Evolutionary conservation across 2,797 vertebrate species (phyloP), one percentile per base, ranked within the genome.

Genomic region (Sandelia bainsii): DNA sequence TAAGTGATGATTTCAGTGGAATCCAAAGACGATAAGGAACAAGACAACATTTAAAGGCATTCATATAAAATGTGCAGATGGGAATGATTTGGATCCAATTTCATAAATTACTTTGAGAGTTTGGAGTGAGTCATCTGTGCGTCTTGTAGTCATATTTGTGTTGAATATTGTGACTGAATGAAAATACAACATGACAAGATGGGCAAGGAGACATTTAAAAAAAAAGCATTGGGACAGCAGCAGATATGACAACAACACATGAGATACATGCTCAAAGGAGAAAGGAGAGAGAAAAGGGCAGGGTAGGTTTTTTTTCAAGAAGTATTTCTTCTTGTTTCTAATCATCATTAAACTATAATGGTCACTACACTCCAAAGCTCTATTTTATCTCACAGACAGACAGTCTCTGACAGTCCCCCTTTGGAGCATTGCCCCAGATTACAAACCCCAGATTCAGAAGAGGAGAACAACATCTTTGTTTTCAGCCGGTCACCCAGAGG

Each of bases 341-440:
- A 62, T 75, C 74, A 77, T 49, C 53, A 37, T 75, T 77, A 64
- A 81, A 75, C 69, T 68, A 20, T 37, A 72, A 39, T 45, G 60
- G 63, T 54, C 65, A 46, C 56, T 78, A 76, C 51, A 25, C 48
- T 69, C 64, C 54, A 66, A 53, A 62, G 45, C 60, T 65, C 25
- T 51, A 5, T 77, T 84, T 81, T 81, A 85, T 87, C 85, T 82
- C 49, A 27, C 63, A 84, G 74, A 79, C 80, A 76, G 69, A 20
- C 68, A 62, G 66, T 68, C 63, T 74, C 54, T 81, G 66, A 61
- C 68, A 54, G 46, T 56, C 57, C 46, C 69, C 53, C 68, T 69
- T 84, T 87, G 76, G 83, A 82, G 61, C 64, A 22, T 48, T 25
- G 72, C 73, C 80, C 64, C 77, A 82, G 87, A 89, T 86, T 84